phyloP scores from a whole-genome alignment of 1,140 invertebrate genomes.

The Elymnias hypermnestra region DNA sequence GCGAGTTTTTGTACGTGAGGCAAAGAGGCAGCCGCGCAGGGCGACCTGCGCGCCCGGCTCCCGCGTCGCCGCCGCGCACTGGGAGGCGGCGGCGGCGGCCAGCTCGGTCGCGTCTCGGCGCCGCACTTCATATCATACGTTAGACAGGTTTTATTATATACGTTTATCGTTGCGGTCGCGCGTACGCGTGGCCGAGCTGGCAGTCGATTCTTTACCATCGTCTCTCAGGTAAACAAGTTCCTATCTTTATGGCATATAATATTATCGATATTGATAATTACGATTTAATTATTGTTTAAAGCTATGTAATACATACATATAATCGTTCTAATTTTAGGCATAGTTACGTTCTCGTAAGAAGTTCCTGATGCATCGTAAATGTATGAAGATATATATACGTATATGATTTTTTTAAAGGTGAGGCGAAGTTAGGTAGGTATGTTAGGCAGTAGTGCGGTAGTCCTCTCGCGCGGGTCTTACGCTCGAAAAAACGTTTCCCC shows the following conservation, averaged over 20 bases:
- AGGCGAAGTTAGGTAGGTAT: constrained; percentile 69
- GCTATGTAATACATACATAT: constrained; percentile 78
- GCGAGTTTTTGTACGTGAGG: constrained; percentile 34
- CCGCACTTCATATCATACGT: constrained; percentile 73
- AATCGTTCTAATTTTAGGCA: constrained; percentile 77
- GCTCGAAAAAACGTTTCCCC: constrained; percentile 23
- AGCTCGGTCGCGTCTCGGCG: constrained; percentile 41
- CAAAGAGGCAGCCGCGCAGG: constrained; percentile 15
- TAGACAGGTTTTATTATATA: constrained; percentile 74
- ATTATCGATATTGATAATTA: constrained; percentile 78
- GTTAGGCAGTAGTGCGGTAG: constrained; percentile 73
- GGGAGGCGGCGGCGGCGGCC: constrained; percentile 67
- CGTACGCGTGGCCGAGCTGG: constrained; percentile 57
- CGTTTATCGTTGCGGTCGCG: constrained; percentile 62
- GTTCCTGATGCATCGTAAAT: constrained; percentile 76
- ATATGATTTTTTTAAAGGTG: constrained; percentile 75
- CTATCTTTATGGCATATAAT: constrained; percentile 80
- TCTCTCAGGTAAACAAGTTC: constrained; percentile 82
- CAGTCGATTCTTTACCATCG: constrained; percentile 58
- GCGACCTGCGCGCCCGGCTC: too few relatives aligned
- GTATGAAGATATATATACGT: constrained; percentile 76
- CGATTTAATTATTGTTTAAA: constrained; percentile 77
- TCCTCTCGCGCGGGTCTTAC: constrained; percentile 53
- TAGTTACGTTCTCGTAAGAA: constrained; percentile 77
- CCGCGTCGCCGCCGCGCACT: constrained; percentile 64